Conservation (phyloP, 2,797 vertebrate genomes). For the Lepilemur septentrionalis region DNA sequence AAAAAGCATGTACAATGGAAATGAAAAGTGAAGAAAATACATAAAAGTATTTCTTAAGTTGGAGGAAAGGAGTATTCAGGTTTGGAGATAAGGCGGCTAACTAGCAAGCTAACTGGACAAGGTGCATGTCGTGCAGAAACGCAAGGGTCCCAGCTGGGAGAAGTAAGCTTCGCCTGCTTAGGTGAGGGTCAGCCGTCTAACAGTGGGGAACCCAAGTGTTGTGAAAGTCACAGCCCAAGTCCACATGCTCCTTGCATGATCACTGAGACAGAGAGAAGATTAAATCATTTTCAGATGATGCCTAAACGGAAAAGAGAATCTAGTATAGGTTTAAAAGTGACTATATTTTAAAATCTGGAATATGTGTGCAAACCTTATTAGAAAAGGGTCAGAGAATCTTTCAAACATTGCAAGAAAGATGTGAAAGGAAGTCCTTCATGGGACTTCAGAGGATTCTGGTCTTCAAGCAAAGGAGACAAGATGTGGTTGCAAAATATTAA, state of each 20-base stretch:
- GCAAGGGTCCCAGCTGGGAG: not conserved
- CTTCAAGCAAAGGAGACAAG: not conserved
- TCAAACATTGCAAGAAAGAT: not conserved
- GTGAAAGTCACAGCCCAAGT: not conserved
- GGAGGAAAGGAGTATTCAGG: not conserved
- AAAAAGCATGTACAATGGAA: not conserved
- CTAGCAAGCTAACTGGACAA: not conserved
- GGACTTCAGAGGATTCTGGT: not conserved
- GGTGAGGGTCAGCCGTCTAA: not conserved
- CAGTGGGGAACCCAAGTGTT: not conserved
- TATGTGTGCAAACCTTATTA: not conserved
- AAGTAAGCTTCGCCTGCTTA: not conserved
- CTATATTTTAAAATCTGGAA: not conserved
- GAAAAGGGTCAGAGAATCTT: not conserved
- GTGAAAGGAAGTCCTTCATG: not conserved
- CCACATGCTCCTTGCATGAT: not conserved
- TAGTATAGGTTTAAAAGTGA: not conserved
- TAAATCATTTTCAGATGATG: not conserved
- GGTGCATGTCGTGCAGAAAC: fast-evolving
- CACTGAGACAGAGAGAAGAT: constrained; percentile 11
- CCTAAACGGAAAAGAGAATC: not conserved
- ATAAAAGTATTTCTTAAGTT: not conserved
- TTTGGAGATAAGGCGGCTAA: not conserved
- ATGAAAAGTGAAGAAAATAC: not conserved
- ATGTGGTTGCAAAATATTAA: not conserved